Conservation (phyloP, 2,888 invertebrate species). For the Exocentrus adspersus region DNA sequence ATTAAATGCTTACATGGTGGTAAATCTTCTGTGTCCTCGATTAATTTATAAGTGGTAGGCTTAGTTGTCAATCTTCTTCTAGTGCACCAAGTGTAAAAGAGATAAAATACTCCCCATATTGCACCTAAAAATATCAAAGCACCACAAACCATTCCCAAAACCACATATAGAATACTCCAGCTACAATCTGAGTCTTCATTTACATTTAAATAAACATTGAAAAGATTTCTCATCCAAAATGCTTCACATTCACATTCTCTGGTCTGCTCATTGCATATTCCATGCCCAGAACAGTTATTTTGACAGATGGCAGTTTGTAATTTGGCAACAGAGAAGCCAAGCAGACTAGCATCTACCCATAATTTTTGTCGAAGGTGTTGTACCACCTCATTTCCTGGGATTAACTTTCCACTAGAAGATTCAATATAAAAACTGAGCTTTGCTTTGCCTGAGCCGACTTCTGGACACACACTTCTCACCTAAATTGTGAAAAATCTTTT, state of each 20-base stretch:
- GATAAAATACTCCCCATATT: slow-evolving; percentile 72
- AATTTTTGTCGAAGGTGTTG: slow-evolving; percentile 74
- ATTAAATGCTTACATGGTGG: slow-evolving; percentile 67
- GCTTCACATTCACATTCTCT: slow-evolving; percentile 91
- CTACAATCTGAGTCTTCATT: slow-evolving; percentile 72
- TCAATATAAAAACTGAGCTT: slow-evolving; percentile 65
- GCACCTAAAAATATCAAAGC: slow-evolving; percentile 67
- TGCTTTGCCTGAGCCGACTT: slow-evolving; percentile 65
- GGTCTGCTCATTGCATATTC: slow-evolving; percentile 84
- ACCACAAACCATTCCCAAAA: slow-evolving; percentile 76
- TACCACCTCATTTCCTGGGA: slow-evolving; percentile 74
- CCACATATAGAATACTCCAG: slow-evolving; percentile 94
- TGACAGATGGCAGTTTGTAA: slow-evolving; percentile 90
- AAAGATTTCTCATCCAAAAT: slow-evolving; percentile 88
- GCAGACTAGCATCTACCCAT: slow-evolving; percentile 74
- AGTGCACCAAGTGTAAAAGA: slow-evolving; percentile 69
- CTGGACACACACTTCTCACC: slow-evolving; percentile 65
- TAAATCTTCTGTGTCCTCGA: slow-evolving; percentile 76
- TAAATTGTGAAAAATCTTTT: slow-evolving; percentile 40
- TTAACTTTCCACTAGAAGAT: slow-evolving; percentile 57
- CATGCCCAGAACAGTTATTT: slow-evolving; percentile 93
- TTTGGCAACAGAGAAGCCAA: slow-evolving; percentile 77
- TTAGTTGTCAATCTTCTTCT: slow-evolving; percentile 64
- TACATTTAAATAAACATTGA: slow-evolving; percentile 56
- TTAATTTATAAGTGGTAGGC: slow-evolving; percentile 76